Percentiles rank a stretch among this genome's conserved stretches.
These are phyloP conservation scores for Pantherophis alleghaniensis DNA, from an alignment of 2,797 vertebrate genomes.

Conservation along the genomic window DNA sequence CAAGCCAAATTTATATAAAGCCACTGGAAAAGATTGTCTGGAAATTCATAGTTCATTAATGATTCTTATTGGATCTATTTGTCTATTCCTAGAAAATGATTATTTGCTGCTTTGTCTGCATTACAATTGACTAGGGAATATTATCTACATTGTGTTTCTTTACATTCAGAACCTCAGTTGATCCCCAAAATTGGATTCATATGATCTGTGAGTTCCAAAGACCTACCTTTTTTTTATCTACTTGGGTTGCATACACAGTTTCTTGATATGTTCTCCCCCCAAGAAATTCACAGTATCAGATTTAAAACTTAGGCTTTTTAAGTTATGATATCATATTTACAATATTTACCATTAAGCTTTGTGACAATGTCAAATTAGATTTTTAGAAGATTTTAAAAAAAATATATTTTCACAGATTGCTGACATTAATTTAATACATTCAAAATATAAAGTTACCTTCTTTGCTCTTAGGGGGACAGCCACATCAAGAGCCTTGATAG, in stretches of 20 bases:
- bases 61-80: background rate
- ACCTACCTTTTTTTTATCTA: background rate
- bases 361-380: background rate
- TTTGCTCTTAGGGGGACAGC: background rate
- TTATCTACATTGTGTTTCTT: background rate
- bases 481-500: background rate
- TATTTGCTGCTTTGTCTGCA: background rate
- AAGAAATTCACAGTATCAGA: background rate
- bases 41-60: background rate
- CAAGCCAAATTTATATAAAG: background rate
- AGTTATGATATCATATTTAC: background rate
- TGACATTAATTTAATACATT: background rate
- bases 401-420: background rate
- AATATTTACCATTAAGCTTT: background rate
- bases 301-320: constrained; percentile 8
- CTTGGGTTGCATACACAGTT: background rate
- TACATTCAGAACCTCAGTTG: background rate
- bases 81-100: background rate
- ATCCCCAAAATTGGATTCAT: background rate
- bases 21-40: background rate
- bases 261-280: background rate
- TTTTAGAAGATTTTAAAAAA: background rate
- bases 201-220: background rate
- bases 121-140: background rate
- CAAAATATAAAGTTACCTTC: constrained; percentile 23